These are phyloP conservation scores for Pristionchus maxplancki DNA, from an alignment of 2,888 invertebrate genomes.

Conservation along the genomic window DNA sequence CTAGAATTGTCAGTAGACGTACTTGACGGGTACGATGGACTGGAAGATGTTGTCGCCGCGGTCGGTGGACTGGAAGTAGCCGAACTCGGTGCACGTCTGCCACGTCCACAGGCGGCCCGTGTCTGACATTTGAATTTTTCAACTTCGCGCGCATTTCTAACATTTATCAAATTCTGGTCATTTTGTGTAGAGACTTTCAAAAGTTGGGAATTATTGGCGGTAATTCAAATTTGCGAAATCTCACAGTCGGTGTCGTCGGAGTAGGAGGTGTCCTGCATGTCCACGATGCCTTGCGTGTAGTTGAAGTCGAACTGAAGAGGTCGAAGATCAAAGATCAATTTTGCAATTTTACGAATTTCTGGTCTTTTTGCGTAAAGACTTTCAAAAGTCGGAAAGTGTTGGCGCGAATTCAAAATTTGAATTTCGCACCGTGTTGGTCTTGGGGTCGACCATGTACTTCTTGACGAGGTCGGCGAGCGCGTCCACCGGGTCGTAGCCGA, in stretches of 20 bases:
- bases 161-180: background rate
- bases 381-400: background rate
- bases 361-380: background rate
- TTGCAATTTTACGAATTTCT: background rate
- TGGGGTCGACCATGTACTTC: background rate
- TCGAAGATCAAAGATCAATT: background rate
- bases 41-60: conserved; percentile 71
- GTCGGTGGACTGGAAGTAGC: conserved; percentile 92
- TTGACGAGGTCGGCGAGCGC: conserved; percentile 7
- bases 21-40: conserved; percentile 64
- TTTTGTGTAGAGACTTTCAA: background rate
- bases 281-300: conserved; percentile 5
- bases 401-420: background rate
- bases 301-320: background rate
- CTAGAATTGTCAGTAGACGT: background rate
- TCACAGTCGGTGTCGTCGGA: background rate
- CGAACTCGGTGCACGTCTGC: conserved; percentile 96
- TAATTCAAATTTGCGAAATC: background rate
- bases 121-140: background rate
- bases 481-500: background rate
- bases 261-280: background rate
- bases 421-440: background rate
- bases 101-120: conserved; percentile 88
- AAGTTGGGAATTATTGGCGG: background rate
- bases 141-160: background rate